These are phyloP conservation scores for Orgyia antiqua DNA, from an alignment of 2,888 invertebrate species.

Conservation along the genomic window DNA sequence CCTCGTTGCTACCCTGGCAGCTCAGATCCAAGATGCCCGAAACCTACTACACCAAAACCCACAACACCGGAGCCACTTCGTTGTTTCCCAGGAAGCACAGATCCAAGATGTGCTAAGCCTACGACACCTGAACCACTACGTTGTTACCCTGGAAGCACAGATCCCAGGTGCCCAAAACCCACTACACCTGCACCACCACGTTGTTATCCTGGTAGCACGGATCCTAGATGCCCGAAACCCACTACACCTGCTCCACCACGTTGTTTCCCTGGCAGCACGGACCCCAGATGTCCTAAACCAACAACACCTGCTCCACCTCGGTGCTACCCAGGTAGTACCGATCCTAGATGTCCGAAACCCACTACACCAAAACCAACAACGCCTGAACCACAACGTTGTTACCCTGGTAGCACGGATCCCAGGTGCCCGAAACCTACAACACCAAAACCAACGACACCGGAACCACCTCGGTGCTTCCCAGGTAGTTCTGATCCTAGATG, in stretches of 20 bases:
- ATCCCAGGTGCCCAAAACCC: conserved; percentile 45
- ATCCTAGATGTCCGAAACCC: conserved; percentile 16
- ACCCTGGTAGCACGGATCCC: conserved; percentile 32
- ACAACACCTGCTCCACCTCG: conserved; percentile 24
- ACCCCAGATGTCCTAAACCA: conserved; percentile 39
- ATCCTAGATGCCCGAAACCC: conserved; percentile 34
- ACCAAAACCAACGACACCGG: conserved; percentile 20
- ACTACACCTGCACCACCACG: conserved; percentile 31
- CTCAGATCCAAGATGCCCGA: conserved; percentile 36
- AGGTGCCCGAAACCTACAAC: conserved; percentile 31
- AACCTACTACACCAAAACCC: conserved; percentile 17
- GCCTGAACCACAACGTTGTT: conserved; percentile 22
- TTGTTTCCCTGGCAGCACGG: conserved; percentile 35
- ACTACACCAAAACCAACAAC: conserved; percentile 22
- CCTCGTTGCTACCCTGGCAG: conserved; percentile 38
- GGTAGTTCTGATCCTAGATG: conserved; percentile 37
- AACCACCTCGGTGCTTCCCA: conserved; percentile 16
- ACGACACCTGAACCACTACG: conserved; percentile 8
- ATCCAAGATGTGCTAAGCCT: conserved; percentile 6
- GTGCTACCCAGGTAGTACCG: conserved; percentile 10
- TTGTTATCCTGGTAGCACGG: conserved; percentile 31
- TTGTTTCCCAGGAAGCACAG: conserved; percentile 5
- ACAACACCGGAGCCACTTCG: not conserved
- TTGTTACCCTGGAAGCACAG: conserved; percentile 35
- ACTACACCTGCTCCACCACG: conserved; percentile 28